A percentile compares a stretch with the other conserved stretches of the same genome.
Evolutionary conservation across 2,113 vertebrate genomes (phyloP).

Genomic region (Alaudala cheleensis): DNA sequence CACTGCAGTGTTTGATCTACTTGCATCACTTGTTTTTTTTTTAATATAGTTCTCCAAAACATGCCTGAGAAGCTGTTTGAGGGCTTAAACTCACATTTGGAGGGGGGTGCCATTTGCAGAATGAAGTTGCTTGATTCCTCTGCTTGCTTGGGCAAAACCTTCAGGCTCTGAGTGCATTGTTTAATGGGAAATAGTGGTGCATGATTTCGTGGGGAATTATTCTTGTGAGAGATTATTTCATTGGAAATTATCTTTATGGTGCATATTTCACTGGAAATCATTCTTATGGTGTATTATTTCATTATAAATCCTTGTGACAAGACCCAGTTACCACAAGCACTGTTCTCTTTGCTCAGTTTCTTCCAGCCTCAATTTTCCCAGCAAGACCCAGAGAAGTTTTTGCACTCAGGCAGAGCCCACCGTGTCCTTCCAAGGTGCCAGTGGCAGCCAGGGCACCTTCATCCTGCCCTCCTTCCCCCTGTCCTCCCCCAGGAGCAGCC

Average conservation of each 20-base stretch:
- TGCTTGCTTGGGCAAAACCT: not conserved
- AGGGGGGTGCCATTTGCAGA: not conserved
- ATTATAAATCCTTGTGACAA: not conserved
- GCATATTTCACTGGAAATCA: not conserved
- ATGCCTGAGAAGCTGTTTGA: not conserved
- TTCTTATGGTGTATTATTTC: not conserved
- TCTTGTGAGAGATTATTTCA: not conserved
- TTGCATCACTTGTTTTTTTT: not conserved
- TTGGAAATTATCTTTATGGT: not conserved
- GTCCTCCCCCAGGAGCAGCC: constrained; percentile 74
- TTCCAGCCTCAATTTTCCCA: constrained; percentile 61
- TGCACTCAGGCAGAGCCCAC: constrained; percentile 75
- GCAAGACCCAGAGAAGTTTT: constrained; percentile 71
- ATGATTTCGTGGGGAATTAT: not conserved
- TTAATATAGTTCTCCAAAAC: not conserved
- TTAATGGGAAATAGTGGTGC: not conserved
- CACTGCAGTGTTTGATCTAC: not conserved
- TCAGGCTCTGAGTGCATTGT: not conserved
- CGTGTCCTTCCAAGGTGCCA: constrained; percentile 56
- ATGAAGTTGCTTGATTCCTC: not conserved
- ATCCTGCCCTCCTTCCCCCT: constrained; percentile 86
- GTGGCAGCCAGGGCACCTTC: constrained; percentile 71
- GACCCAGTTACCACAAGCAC: not conserved
- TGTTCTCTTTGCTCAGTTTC: constrained; percentile 29
- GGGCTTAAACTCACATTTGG: not conserved